Percentiles rank a stretch among this genome's conserved stretches.
Evolutionary conservation across 2,888 invertebrate genomes (phyloP).

Genomic region (Drosophila tanythrix): DNA sequence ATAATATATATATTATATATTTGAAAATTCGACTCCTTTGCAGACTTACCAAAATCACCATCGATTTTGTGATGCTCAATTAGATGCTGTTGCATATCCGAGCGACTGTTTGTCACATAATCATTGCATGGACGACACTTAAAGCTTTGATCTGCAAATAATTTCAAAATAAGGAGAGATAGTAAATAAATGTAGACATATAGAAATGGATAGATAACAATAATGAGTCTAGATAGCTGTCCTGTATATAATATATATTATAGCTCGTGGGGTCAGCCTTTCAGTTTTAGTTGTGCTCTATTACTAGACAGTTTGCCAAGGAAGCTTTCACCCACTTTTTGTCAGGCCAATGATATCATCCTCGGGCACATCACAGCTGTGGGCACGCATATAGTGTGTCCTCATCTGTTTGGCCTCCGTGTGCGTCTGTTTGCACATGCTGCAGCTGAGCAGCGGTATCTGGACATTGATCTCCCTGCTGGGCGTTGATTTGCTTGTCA

Average conservation of each 20-base stretch:
- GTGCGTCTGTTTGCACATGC: constrained; percentile 57
- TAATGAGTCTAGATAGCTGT: no score
- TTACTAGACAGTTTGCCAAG: background rate
- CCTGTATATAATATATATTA: background rate
- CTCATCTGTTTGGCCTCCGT: constrained; percentile 67
- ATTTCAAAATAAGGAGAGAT: background rate
- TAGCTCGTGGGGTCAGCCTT: background rate
- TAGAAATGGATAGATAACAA: background rate
- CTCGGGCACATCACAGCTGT: constrained; percentile 63
- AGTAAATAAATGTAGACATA: background rate
- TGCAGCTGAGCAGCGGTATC: constrained; percentile 64
- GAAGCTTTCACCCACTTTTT: constrained; percentile 50
- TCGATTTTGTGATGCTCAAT: constrained; percentile 68
- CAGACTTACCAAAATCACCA: constrained; percentile 65
- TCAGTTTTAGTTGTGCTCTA: background rate
- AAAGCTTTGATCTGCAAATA: constrained; percentile 63
- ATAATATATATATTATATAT: background rate
- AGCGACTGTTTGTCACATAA: constrained; percentile 62
- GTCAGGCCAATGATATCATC: constrained; percentile 71
- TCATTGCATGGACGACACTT: constrained; percentile 71
- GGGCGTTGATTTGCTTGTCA: constrained; percentile 24
- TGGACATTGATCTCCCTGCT: constrained; percentile 32
- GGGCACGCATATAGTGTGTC: constrained; percentile 56
- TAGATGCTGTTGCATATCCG: constrained; percentile 71
- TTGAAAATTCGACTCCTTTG: background rate